Percentiles rank a stretch among this genome's conserved stretches.
phyloP scores from a whole-genome alignment of 2,797 vertebrate species.

The Micrastur ruficollis region DNA sequence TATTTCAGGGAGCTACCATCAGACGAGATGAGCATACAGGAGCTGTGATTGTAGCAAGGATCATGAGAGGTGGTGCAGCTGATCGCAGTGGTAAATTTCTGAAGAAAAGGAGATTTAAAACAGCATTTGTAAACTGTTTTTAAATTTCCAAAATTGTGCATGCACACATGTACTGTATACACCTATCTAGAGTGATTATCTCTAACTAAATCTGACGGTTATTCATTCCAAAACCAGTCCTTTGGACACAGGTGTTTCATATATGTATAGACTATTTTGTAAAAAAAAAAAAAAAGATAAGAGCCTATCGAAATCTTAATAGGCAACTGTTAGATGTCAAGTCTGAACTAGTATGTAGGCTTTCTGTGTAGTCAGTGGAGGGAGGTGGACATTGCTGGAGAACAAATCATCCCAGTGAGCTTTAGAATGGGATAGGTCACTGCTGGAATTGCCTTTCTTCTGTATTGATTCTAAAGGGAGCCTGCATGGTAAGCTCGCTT shows the following conservation, averaged over 20 bases:
- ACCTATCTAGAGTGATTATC: background rate
- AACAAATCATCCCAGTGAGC: background rate
- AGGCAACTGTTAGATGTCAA: background rate
- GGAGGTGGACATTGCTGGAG: background rate
- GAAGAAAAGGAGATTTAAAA: background rate
- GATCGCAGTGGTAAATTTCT: constrained; percentile 88
- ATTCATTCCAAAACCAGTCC: background rate
- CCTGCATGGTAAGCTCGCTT: background rate
- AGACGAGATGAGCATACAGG: constrained; percentile 87
- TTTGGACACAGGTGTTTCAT: background rate
- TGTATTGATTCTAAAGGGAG: background rate
- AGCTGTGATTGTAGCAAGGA: constrained; percentile 90
- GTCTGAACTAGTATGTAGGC: background rate
- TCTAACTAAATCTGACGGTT: background rate
- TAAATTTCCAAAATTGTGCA: background rate
- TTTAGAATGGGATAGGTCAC: background rate
- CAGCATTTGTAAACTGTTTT: background rate
- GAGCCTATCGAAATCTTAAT: background rate
- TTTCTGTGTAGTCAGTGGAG: background rate
- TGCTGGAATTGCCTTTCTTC: background rate
- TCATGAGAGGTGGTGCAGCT: constrained; percentile 92
- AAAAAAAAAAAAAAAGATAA: background rate
- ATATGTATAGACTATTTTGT: background rate
- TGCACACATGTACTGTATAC: fast-evolving
- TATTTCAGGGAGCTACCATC: constrained; percentile 89